These are phyloP conservation scores for Corvus cornix DNA, from an alignment of 2,113 vertebrate species.

Conservation along the genomic window DNA sequence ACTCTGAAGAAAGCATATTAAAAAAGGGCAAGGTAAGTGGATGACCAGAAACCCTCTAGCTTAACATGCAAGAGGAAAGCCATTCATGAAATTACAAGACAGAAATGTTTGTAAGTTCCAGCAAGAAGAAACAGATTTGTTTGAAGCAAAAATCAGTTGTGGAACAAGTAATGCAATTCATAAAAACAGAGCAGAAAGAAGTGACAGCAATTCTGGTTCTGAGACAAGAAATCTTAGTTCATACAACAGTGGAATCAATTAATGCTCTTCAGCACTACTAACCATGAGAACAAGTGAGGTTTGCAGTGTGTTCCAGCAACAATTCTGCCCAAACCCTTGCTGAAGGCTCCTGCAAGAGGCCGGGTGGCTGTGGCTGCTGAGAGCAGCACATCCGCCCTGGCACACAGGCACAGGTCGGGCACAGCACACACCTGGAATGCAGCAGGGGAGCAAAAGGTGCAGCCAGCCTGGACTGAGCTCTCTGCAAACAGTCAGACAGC, in stretches of 20 bases:
- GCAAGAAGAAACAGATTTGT: background rate
- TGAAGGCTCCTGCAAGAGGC: background rate
- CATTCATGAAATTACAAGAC: background rate
- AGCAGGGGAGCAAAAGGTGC: background rate
- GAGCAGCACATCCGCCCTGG: background rate
- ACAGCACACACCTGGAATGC: background rate
- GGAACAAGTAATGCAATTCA: background rate
- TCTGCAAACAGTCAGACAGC: background rate
- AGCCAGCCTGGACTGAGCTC: background rate
- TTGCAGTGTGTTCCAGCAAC: rapidly evolving
- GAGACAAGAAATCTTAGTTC: background rate
- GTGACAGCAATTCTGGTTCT: background rate
- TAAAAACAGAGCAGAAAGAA: background rate
- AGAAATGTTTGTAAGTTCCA: background rate
- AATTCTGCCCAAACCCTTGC: background rate
- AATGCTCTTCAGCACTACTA: background rate
- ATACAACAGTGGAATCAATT: background rate
- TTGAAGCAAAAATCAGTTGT: background rate
- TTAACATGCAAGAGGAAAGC: background rate
- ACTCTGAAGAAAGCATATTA: background rate
- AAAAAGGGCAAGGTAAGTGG: background rate
- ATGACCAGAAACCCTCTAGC: background rate
- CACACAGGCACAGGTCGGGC: rapidly evolving
- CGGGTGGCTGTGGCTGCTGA: rapidly evolving
- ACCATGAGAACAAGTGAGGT: rapidly evolving